Percentiles rank a stretch among this genome's conserved stretches.
These are phyloP conservation scores for Toxotes lorentzi DNA, from an alignment of 2,797 vertebrate genomes.

Conservation along the genomic window DNA sequence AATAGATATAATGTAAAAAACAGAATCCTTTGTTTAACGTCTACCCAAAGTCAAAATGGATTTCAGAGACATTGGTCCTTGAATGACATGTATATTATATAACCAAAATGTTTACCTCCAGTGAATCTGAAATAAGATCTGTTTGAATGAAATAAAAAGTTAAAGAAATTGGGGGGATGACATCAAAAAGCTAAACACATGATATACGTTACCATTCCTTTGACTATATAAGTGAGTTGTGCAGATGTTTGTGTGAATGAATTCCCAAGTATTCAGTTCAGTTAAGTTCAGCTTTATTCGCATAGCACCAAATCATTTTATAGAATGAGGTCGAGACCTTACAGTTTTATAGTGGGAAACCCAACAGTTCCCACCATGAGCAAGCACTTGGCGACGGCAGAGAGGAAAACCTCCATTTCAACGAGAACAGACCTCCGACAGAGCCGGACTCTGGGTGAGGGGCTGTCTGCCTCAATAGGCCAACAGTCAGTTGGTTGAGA, in stretches of 20 bases:
- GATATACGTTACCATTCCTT: not conserved
- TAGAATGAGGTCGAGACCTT: too few relatives aligned
- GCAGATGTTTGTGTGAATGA: not conserved
- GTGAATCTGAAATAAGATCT: too few relatives aligned
- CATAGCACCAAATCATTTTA: too few relatives aligned
- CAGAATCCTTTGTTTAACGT: not conserved
- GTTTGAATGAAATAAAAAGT: not conserved
- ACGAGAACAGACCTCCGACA: not conserved
- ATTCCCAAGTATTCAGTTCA: not conserved
- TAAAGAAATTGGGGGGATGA: not conserved
- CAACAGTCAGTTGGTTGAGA: too few relatives aligned
- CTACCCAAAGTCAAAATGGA: not conserved
- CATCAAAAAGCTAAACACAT: not conserved
- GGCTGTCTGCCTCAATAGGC: not conserved
- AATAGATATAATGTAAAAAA: not conserved
- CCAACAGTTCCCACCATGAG: too few relatives aligned
- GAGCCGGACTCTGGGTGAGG: not conserved
- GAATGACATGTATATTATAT: slow-evolving; percentile 8
- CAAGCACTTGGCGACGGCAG: too few relatives aligned
- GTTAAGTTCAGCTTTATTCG: too few relatives aligned
- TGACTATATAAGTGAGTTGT: not conserved
- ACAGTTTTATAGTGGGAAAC: too few relatives aligned
- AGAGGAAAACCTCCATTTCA: too few relatives aligned
- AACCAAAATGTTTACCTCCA: not conserved
- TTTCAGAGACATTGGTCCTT: not conserved